Evolutionary conservation across 2,113 vertebrate species (phyloP).

Genomic region (Irena cyanogastra): DNA sequence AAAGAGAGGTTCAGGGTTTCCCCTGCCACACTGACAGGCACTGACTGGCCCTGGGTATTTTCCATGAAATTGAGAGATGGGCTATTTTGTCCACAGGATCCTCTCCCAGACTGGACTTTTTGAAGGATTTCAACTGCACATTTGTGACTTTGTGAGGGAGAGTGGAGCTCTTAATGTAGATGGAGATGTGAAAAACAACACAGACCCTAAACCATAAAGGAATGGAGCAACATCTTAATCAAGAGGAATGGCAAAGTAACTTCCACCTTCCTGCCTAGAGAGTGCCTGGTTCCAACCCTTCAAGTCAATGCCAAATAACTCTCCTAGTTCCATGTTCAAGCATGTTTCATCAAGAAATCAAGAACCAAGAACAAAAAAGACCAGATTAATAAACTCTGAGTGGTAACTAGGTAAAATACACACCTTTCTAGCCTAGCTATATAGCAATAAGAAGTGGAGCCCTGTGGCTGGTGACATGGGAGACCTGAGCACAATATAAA

Average conservation of each 20-base stretch:
- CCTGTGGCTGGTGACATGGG: not conserved
- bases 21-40: not conserved
- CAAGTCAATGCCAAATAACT: not conserved
- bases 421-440: not conserved
- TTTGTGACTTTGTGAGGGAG: not conserved
- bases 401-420: not conserved
- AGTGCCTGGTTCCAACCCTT: not conserved
- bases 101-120: not conserved
- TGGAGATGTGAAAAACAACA: not conserved
- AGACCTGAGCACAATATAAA: not conserved
- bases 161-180: not conserved
- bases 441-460: not conserved
- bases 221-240: not conserved
- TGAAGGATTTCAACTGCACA: not conserved
- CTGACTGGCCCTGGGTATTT: not conserved
- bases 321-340: not conserved
- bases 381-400: not conserved
- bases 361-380: not conserved
- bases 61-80: not conserved
- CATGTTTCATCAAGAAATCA: not conserved
- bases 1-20: not conserved
- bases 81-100: not conserved
- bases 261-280: not conserved
- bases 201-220: not conserved
- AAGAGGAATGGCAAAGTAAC: not conserved